Evolutionary conservation across 2,888 invertebrate species (phyloP).

Genomic region (Pachymerium ferrugineum): DNA sequence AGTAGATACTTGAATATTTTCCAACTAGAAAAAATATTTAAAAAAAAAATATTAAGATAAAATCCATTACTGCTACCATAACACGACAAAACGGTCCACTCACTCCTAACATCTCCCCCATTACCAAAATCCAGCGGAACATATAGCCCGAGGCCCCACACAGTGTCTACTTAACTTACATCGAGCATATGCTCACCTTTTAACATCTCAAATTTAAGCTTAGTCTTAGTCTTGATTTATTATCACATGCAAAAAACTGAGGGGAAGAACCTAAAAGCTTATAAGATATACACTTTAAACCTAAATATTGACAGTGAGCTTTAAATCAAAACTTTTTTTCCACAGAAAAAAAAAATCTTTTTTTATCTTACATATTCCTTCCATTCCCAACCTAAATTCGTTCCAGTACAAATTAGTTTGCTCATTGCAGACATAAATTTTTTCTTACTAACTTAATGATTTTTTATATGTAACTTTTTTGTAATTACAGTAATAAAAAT

Average conservation of each 20-base stretch:
- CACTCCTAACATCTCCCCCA: background rate
- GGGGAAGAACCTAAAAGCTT: too few relatives aligned
- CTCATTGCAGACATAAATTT: too few relatives aligned
- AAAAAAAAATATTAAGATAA: conserved; percentile 6
- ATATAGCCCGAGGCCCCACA: background rate
- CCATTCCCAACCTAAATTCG: too few relatives aligned
- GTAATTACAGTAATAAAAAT: conserved; percentile 3
- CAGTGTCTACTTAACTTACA: conserved; percentile 13
- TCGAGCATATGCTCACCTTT: conserved; percentile 13
- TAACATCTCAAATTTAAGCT: background rate
- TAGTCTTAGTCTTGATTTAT: background rate
- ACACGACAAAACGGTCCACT: background rate
- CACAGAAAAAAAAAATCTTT: background rate
- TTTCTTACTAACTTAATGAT: too few relatives aligned
- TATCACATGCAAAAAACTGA: background rate
- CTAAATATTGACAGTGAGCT: background rate
- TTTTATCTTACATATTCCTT: too few relatives aligned
- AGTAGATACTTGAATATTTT: too few relatives aligned
- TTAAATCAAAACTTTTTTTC: background rate
- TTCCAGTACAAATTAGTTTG: too few relatives aligned
- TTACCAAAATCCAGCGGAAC: background rate
- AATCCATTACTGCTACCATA: background rate
- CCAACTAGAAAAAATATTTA: background rate
- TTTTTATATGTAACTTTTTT: too few relatives aligned
- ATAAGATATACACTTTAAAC: too few relatives aligned